Base-by-base conservation (phyloP, 2,888 invertebrate species). In the Troglohyphantes excavatus region DNA sequence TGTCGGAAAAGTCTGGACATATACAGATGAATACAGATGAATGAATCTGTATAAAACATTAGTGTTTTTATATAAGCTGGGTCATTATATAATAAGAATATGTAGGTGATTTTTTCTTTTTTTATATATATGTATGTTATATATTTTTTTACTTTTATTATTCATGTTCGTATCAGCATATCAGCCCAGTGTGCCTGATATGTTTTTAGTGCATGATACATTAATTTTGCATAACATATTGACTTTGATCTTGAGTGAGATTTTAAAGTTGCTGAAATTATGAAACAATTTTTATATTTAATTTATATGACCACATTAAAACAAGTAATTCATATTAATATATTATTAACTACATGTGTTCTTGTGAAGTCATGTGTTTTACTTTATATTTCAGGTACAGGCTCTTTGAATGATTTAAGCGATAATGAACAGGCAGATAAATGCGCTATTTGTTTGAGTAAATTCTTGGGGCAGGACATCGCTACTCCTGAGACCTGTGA, bases 401-500 rank as follows among this genome's bases (percentile, higher is more conserved):
- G 76, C 17, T 17, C 61, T 21, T 59, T 26, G n/a, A 78, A 79
- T 68, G 85, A 85, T 61, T 21, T 61, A 13, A 90, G 85, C 75
- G 90, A 91, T 61, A 96, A 95, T 70, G 96, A 95, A 65, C 95
- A 96, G 91, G 95, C 96, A 0, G 97, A 97, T 92, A 97, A 96
- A 93, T 98, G 98, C 94, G 97, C 98, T 0, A 98, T 98, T 93
- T 98, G 98, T 94, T 94, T 98, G 68, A 94, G 96, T 91, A 95
- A 96, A 73, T 96, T 98, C 92, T 94, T 94, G 23, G 92, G 92
- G 43, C 97, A 98, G 93, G 96, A 97, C 94, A 95, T 98, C 81
- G 98, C 97, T 6, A 96, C 95, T 29, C 98, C 98, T 0, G 96
- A 96, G 92, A 95, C 95, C 26, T 98, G 98, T 94, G 97, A 97